A percentile compares a stretch with the other conserved stretches of the same genome.
Evolutionary conservation across 2,113 vertebrate species (phyloP).

Genomic region (Meleagris gallopavo): DNA sequence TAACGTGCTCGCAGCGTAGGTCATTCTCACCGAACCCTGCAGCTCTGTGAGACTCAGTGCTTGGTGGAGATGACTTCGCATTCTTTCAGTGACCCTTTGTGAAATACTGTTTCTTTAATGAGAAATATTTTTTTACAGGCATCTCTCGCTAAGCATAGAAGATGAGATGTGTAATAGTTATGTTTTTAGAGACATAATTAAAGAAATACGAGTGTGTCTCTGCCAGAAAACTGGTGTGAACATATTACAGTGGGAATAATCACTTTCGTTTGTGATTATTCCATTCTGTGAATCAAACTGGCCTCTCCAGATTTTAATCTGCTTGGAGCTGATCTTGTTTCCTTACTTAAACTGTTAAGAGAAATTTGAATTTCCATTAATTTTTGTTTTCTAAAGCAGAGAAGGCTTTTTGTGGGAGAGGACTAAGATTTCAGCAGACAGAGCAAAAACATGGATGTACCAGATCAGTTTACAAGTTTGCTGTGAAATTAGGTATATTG

Average conservation of each 20-base stretch:
- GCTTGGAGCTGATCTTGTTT: slow-evolving; percentile 18
- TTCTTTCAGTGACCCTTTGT: slow-evolving; percentile 56
- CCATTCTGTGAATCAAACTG: slow-evolving; percentile 6
- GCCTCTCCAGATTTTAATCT: neutral
- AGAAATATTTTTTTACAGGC: slow-evolving; percentile 4
- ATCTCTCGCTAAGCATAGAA: slow-evolving; percentile 23
- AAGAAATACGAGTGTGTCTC: slow-evolving; percentile 22
- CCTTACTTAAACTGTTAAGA: neutral
- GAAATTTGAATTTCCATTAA: slow-evolving; percentile 6
- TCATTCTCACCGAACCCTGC: slow-evolving; percentile 55
- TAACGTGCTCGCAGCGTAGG: slow-evolving; percentile 19
- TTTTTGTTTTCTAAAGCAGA: neutral
- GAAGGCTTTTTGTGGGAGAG: neutral
- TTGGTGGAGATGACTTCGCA: slow-evolving; percentile 21
- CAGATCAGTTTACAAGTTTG: neutral
- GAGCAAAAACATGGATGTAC: neutral
- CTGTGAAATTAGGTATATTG: neutral
- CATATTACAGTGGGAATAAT: slow-evolving; percentile 25
- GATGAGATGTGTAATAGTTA: slow-evolving; percentile 5
- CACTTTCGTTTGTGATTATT: slow-evolving; percentile 33
- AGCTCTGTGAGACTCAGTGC: slow-evolving; percentile 57
- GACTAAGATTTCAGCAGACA: neutral
- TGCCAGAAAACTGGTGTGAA: slow-evolving; percentile 57
- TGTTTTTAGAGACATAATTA: slow-evolving; percentile 51
- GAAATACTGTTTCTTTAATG: slow-evolving; percentile 39